phyloP scores from a whole-genome alignment of 1,140 invertebrate species.

The Tetramorium parvispinum region DNA sequence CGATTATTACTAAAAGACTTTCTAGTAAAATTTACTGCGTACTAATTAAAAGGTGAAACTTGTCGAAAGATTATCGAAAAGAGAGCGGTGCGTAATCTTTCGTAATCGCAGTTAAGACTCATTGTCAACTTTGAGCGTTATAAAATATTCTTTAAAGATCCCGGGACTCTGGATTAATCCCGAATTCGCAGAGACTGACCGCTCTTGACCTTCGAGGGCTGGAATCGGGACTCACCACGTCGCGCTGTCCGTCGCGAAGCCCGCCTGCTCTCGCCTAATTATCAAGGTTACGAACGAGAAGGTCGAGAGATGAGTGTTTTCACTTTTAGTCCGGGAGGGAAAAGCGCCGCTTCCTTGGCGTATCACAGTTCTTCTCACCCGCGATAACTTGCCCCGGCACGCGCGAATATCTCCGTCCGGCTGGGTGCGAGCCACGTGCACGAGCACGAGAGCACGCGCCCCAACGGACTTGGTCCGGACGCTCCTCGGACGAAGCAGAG shows the following conservation, averaged over 20 bases:
- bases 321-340: slow-evolving; percentile 62
- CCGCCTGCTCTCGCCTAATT: slow-evolving; percentile 6
- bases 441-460: background rate
- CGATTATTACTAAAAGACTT: background rate
- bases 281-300: background rate
- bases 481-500: background rate
- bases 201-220: slow-evolving; percentile 66
- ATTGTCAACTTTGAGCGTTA: background rate
- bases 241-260: slow-evolving; percentile 5
- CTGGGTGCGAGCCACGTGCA: slow-evolving; percentile 21
- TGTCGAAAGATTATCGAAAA: background rate
- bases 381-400: background rate
- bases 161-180: background rate
- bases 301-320: slow-evolving; percentile 63
- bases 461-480: background rate
- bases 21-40: background rate
- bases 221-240: slow-evolving; percentile 63
- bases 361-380: slow-evolving; percentile 48
- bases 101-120: background rate
- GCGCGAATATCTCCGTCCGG: slow-evolving; percentile 6
- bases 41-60: background rate
- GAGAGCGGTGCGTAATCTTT: background rate
- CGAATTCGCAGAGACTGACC: slow-evolving; percentile 32
- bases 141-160: background rate
- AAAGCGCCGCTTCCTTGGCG: slow-evolving; percentile 20